phyloP scores from a whole-genome alignment of 2,797 vertebrate species.

The Cuculus canorus region DNA sequence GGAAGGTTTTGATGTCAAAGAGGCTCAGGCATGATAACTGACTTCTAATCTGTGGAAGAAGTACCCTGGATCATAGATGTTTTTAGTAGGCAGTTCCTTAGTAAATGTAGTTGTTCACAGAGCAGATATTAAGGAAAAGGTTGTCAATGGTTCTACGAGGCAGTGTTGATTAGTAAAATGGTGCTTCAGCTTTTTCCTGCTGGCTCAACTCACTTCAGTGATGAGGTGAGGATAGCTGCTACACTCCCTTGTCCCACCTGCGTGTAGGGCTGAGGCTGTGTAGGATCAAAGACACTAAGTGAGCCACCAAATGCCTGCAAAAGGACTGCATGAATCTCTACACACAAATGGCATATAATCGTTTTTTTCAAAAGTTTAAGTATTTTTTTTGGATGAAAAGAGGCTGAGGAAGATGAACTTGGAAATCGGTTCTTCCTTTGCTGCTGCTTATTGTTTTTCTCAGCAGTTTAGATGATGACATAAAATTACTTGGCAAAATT shows the following conservation, averaged over 20 bases:
- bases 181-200: not conserved
- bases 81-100: not conserved
- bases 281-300: accelerated
- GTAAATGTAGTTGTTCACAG: not conserved
- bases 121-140: not conserved
- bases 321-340: no score
- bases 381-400: not conserved
- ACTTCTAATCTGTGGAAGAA: not conserved
- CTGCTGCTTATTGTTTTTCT: not conserved
- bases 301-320: not conserved
- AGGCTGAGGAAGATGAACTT: not conserved
- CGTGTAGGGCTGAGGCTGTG: accelerated
- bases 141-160: no score
- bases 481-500: not conserved
- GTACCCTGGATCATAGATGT: not conserved
- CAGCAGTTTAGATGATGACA: not conserved
- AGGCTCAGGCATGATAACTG: not conserved
- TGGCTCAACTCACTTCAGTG: accelerated
- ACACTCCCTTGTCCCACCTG: accelerated
- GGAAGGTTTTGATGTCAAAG: not conserved
- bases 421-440: not conserved
- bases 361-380: not conserved
- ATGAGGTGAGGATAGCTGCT: accelerated
- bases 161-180: no score
- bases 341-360: accelerated